Conservation (phyloP, 2,888 invertebrate species). For the Alcis repandata region DNA sequence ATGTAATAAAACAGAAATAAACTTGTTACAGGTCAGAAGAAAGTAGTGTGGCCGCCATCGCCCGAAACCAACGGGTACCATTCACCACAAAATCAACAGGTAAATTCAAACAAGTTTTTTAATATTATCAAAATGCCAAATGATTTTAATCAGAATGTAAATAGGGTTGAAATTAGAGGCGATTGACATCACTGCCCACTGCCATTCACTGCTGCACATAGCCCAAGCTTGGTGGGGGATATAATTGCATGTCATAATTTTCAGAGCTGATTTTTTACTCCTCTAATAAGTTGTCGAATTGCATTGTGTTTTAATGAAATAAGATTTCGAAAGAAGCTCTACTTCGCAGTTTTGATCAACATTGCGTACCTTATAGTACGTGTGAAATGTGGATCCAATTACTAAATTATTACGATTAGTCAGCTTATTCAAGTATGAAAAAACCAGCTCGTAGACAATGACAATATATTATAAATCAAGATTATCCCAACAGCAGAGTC, state of each 20-base stretch:
- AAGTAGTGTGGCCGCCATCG: slow-evolving; percentile 95
- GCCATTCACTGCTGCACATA: slow-evolving; percentile 78
- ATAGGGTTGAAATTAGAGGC: slow-evolving; percentile 57
- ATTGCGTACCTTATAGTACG: neutral
- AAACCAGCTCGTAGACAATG: slow-evolving; percentile 26
- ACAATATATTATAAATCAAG: slow-evolving; percentile 57
- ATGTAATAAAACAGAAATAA: slow-evolving; percentile 39
- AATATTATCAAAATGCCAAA: slow-evolving; percentile 17
- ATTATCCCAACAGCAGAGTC: slow-evolving; percentile 77
- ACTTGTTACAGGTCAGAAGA: slow-evolving; percentile 90
- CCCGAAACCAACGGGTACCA: slow-evolving; percentile 89
- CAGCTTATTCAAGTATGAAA: slow-evolving; percentile 2
- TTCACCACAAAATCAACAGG: slow-evolving; percentile 87
- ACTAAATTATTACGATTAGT: neutral
- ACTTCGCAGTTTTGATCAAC: neutral
- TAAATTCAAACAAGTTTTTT: slow-evolving; percentile 60
- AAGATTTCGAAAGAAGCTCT: neutral
- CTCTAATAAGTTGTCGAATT: neutral
- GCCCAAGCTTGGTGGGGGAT: slow-evolving; percentile 68
- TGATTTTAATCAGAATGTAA: slow-evolving; percentile 48
- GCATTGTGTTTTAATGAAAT: neutral
- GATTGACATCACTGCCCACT: slow-evolving; percentile 65
- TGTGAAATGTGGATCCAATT: neutral
- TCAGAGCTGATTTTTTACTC: slow-evolving; percentile 21
- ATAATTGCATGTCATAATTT: slow-evolving; percentile 64